A percentile compares a stretch with the other conserved stretches of the same genome.
phyloP scores from a whole-genome alignment of 2,797 vertebrate genomes.

The Uromys caudimaculatus region DNA sequence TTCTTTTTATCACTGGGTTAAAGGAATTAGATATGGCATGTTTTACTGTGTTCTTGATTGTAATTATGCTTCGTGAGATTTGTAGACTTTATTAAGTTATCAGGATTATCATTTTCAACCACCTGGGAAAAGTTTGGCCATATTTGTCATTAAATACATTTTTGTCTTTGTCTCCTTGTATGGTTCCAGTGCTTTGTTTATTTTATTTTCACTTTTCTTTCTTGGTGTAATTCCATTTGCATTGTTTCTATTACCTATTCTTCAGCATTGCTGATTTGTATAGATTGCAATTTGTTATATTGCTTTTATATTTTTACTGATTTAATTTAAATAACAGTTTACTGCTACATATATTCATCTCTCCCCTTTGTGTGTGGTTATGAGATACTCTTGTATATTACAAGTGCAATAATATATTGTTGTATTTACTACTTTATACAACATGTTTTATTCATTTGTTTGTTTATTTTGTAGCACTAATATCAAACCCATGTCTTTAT shows the following conservation, averaged over 20 bases:
- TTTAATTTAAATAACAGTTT: neutral
- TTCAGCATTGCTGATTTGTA: neutral
- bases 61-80: conserved; percentile 22
- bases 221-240: neutral
- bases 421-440: conserved; percentile 7
- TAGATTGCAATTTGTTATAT: conserved; percentile 5
- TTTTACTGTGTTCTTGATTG: neutral
- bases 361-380: neutral
- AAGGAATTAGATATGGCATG: neutral
- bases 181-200: neutral
- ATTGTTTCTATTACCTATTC: conserved; percentile 7
- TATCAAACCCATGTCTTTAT: neutral
- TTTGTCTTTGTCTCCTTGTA: conserved; percentile 18
- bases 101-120: conserved; percentile 31
- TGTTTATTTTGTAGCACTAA: neutral
- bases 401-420: neutral
- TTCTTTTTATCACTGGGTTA: conserved; percentile 42
- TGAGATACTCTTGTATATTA: neutral
- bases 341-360: neutral
- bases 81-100: conserved; percentile 11
- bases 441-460: neutral
- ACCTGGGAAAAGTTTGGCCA: neutral
- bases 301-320: neutral
- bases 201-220: neutral
- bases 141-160: neutral